Evolutionary conservation across 2,888 invertebrate species (phyloP).

Genomic region (Drosophila paranaensis): DNA sequence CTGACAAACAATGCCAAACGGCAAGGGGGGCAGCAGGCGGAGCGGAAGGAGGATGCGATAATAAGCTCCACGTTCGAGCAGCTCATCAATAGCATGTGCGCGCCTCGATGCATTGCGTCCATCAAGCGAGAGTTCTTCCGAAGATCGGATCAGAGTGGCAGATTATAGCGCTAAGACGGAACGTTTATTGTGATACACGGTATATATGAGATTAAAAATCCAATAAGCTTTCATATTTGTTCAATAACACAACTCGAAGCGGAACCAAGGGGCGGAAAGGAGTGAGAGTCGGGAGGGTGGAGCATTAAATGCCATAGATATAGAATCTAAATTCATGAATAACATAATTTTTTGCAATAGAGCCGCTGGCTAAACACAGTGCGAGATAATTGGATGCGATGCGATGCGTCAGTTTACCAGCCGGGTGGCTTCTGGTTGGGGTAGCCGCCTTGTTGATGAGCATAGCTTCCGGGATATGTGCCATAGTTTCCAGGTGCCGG

Average conservation of each 20-base stretch:
- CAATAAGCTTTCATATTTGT: conserved; percentile 46
- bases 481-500: conserved; percentile 84
- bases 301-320: conserved; percentile 66
- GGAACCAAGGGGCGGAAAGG: conserved; percentile 18
- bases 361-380: conserved; percentile 36
- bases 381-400: conserved; percentile 7
- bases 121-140: conserved; percentile 86
- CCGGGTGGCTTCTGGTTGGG: conserved; percentile 85
- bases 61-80: conserved; percentile 62
- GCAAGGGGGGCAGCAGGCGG: not conserved
- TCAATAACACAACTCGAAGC: conserved; percentile 51
- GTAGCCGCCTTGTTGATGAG: conserved; percentile 83
- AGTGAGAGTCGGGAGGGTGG: conserved; percentile 14
- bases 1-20: conserved; percentile 59
- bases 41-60: conserved; percentile 4
- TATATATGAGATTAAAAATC: conserved; percentile 66
- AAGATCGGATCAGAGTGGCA: conserved; percentile 28
- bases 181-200: conserved; percentile 63
- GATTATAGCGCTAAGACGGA: conserved; percentile 43
- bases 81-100: conserved; percentile 88
- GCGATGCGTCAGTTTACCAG: conserved; percentile 77
- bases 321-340: conserved; percentile 37
- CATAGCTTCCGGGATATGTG: conserved; percentile 84
- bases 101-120: conserved; percentile 87
- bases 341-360: conserved; percentile 37